Percentiles rank a stretch among this genome's conserved stretches.
Evolutionary conservation across 2,888 invertebrate genomes (phyloP).

Genomic region (Unio pictorum): DNA sequence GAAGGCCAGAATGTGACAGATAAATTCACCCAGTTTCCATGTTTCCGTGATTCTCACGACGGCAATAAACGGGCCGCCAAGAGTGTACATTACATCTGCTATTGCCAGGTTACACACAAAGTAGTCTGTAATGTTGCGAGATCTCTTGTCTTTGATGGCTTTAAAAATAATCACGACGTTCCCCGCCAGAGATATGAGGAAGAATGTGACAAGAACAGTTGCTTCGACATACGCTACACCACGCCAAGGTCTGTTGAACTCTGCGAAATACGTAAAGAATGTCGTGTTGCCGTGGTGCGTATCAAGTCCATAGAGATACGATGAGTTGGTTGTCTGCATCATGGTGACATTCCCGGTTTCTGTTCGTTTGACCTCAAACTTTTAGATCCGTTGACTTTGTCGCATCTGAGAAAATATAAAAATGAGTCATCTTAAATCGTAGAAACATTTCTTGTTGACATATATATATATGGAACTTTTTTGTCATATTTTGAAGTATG

Average conservation of each 20-base stretch:
- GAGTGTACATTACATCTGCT: conserved; percentile 49
- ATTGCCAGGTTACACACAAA: conserved; percentile 56
- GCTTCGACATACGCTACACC: conserved; percentile 38
- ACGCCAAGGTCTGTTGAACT: conserved; percentile 46
- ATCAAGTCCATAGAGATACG: conserved; percentile 44
- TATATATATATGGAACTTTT: too few species aligned
- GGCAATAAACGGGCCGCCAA: conserved; percentile 50
- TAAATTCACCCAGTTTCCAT: conserved; percentile 52
- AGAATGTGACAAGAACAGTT: conserved; percentile 30
- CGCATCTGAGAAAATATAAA: too few species aligned
- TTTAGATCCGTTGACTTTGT: too few species aligned
- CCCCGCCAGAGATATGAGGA: conserved; percentile 34
- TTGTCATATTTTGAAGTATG: too few species aligned
- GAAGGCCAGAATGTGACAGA: conserved; percentile 50
- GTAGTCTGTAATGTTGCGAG: conserved; percentile 46
- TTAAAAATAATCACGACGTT: conserved; percentile 42
- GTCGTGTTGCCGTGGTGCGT: conserved; percentile 36
- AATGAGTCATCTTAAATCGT: too few species aligned
- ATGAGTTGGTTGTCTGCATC: conserved; percentile 18
- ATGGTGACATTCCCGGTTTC: too few species aligned
- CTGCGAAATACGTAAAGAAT: conserved; percentile 54
- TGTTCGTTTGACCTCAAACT: too few species aligned
- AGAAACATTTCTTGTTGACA: too few species aligned
- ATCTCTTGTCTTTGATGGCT: conserved; percentile 24
- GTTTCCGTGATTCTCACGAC: conserved; percentile 46